Base-by-base conservation (phyloP, 2,888 invertebrate species). In the Syrista parreyssii region DNA sequence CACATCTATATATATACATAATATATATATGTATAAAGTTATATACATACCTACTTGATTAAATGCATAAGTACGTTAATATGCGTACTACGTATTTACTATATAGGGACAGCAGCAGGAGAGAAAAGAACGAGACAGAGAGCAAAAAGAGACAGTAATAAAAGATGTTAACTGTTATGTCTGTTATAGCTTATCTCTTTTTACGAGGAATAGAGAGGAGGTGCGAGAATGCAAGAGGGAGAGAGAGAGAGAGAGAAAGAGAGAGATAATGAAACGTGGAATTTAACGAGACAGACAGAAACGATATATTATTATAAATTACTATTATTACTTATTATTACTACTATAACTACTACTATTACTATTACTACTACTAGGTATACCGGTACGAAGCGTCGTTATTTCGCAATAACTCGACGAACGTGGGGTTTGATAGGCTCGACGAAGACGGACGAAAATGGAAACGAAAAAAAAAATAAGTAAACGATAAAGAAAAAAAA, bases 351-450 rank as follows among this genome's bases (percentile, higher is more conserved):
- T 76, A 74, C 75, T 75, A 74, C 55, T n/a, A 33, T 71, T 76
- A 76, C 68, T 68, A 55, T 55, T 76, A 71, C 40, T 36, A 76
- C 75, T 76, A 78, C 76, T 72, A 73, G 73, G 73, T 78, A 76
- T 73, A 73, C 75, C 76, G 72, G 76, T 80, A 76, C 72, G 75
- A 73, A 79, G 68, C 73, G 71, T 75, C 74, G 77, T 77, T 75
- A 35, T 73, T 30, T 35, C 15, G 23, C 73, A 23, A 33, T 30
- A 40, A 74, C 76, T 76, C 75, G 76, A 78, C 78, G 73, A 72
- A 77, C 74, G 78, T 74, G 74, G 77, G 74, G 73, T 69, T 75
- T 76, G 76, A 87, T 90, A 90, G 89, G 89, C 89, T 89, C 89
- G 89, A 87, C 80, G 87, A 32, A 73, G 73, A 74, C 36, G 73